Percentiles rank a stretch among this genome's conserved stretches.
Evolutionary conservation across 1,140 invertebrate species (phyloP).

Genomic region (Drosophila ficusphila): DNA sequence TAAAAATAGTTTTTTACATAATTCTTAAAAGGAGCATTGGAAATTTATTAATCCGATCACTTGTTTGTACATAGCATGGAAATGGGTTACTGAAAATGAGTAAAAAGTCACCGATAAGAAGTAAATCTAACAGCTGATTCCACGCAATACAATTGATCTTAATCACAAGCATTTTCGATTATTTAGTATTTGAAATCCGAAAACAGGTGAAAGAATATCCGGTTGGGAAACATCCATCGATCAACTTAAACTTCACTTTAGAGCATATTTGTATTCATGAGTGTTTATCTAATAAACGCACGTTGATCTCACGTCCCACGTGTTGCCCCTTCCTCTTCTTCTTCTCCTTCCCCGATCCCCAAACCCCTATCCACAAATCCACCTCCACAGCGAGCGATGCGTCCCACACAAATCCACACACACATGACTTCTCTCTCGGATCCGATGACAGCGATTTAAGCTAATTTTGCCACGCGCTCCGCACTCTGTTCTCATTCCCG

Average conservation of each 20-base stretch:
- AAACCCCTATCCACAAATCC: background rate
- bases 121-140: background rate
- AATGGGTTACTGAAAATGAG: background rate
- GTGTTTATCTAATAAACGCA: slow-evolving; percentile 26
- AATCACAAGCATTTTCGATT: background rate
- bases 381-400: background rate
- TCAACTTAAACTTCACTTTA: slow-evolving; percentile 7
- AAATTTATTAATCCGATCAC: no score
- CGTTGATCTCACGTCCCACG: slow-evolving; percentile 30
- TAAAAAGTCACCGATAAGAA: background rate
- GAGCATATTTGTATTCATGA: slow-evolving; percentile 9
- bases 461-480: slow-evolving; percentile 39
- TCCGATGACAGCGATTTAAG: slow-evolving; percentile 24
- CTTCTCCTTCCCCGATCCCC: background rate
- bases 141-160: no score
- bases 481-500: slow-evolving; percentile 14
- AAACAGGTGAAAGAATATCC: background rate
- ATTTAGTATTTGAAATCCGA: background rate
- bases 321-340: background rate
- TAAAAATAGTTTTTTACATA: no score
- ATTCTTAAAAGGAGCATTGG: no score
- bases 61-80: no score
- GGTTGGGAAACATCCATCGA: slow-evolving; percentile 2
- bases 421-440: slow-evolving; percentile 14
- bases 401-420: slow-evolving; percentile 1